Percentiles rank a stretch among this genome's conserved stretches.
phyloP scores from a whole-genome alignment of 2,888 invertebrate genomes.

The Flexamia atlantica region DNA sequence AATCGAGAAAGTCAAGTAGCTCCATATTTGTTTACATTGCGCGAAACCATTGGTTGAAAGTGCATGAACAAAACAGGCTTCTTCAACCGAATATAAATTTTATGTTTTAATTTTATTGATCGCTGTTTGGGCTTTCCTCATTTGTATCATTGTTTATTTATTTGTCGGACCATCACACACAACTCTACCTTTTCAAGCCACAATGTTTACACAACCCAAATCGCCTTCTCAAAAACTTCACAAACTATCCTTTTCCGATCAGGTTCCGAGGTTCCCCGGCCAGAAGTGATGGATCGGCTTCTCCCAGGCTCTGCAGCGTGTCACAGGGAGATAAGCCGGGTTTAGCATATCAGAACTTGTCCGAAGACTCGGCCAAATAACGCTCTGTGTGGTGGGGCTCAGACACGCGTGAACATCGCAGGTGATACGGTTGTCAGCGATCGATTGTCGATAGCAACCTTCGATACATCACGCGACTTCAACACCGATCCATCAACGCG shows the following conservation, averaged over 20 bases:
- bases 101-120: no score
- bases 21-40: no score
- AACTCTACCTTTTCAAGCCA: no score
- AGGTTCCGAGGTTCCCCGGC: background rate
- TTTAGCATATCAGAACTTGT: slow-evolving; percentile 34
- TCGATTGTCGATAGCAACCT: slow-evolving; percentile 37
- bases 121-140: no score
- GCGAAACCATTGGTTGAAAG: no score
- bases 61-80: no score
- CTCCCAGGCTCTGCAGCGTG: background rate
- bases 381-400: slow-evolving; percentile 34
- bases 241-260: background rate
- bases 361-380: background rate
- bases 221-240: background rate
- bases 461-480: slow-evolving; percentile 55
- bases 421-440: no score
- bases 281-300: background rate
- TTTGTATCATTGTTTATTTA: no score
- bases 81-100: no score
- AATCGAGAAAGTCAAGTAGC: no score
- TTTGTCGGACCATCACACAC: no score
- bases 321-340: slow-evolving; percentile 29
- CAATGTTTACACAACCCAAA: slow-evolving; percentile 2
- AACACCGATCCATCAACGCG: slow-evolving; percentile 41
- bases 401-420: slow-evolving; percentile 57